Conservation (phyloP, 2,888 invertebrate species). For the Trichacis sp. region DNA sequence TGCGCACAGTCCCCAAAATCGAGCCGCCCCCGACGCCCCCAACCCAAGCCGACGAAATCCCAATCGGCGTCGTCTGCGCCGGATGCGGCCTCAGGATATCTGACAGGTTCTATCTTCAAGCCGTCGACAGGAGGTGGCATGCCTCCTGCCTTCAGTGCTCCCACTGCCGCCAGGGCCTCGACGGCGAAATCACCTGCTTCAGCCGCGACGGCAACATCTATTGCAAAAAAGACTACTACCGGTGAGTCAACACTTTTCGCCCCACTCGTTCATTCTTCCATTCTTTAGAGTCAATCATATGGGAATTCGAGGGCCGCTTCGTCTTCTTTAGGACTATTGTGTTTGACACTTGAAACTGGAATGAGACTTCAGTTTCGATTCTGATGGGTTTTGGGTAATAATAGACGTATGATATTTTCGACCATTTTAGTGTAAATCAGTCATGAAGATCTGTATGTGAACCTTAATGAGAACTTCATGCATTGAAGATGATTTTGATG, state of each 20-base stretch:
- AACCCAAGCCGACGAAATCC: slow-evolving; percentile 63
- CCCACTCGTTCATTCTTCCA: too few species aligned
- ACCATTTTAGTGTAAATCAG: too few species aligned
- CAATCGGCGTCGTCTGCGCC: slow-evolving; percentile 78
- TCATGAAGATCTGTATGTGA: too few species aligned
- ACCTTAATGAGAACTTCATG: too few species aligned
- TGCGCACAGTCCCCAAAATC: slow-evolving; percentile 71
- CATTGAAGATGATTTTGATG: too few species aligned
- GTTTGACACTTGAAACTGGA: too few species aligned
- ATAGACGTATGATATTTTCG: too few species aligned
- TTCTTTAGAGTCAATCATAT: neutral
- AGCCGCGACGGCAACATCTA: slow-evolving; percentile 93
- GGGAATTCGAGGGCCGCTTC: too few species aligned
- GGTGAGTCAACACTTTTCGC: slow-evolving; percentile 74
- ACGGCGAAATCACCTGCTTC: slow-evolving; percentile 93
- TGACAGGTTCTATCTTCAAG: slow-evolving; percentile 91
- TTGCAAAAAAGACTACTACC: slow-evolving; percentile 96
- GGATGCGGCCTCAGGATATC: slow-evolving; percentile 89
- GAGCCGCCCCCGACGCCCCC: slow-evolving; percentile 69
- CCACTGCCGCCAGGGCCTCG: slow-evolving; percentile 89
- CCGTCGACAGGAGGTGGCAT: slow-evolving; percentile 94
- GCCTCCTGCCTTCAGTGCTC: slow-evolving; percentile 90
- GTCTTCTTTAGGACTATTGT: too few species aligned
- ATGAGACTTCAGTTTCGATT: too few species aligned
- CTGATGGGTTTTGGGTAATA: too few species aligned